phyloP scores from a whole-genome alignment of 2,113 vertebrate species.

The Odontesthes bonariensis region DNA sequence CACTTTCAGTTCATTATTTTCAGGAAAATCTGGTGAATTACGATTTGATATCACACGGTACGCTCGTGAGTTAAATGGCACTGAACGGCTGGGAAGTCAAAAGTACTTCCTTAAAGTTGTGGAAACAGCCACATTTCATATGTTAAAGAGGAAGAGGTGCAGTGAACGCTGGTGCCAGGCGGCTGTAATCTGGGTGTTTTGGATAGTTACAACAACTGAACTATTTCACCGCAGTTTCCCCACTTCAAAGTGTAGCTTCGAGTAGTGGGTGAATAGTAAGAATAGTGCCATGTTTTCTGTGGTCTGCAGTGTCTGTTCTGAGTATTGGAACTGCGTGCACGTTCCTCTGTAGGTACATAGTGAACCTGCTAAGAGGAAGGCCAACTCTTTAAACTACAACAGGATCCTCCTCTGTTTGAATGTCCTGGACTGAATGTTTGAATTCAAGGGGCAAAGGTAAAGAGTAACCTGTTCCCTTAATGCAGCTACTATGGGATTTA shows the following conservation, averaged over 20 bases:
- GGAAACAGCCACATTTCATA: slow-evolving; percentile 32
- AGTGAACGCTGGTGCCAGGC: slow-evolving; percentile 45
- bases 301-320: neutral
- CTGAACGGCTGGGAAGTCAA: slow-evolving; percentile 79
- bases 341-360: slow-evolving; percentile 23
- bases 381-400: slow-evolving; percentile 45
- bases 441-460: slow-evolving; percentile 15
- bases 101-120: slow-evolving; percentile 16
- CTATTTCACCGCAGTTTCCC: slow-evolving; percentile 27
- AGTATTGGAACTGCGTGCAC: slow-evolving; percentile 3
- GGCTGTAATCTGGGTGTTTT: slow-evolving; percentile 29
- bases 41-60: slow-evolving; percentile 71
- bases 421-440: slow-evolving; percentile 31
- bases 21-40: slow-evolving; percentile 58
- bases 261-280: slow-evolving; percentile 7
- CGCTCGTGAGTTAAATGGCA: slow-evolving; percentile 84
- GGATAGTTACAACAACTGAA: slow-evolving; percentile 23
- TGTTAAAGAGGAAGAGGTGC: slow-evolving; percentile 42
- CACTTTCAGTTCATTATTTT: slow-evolving; percentile 71
- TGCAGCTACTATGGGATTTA: neutral
- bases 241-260: slow-evolving; percentile 10
- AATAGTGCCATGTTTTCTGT: slow-evolving; percentile 27
- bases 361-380: slow-evolving; percentile 44
- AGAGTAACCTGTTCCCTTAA: slow-evolving; percentile 12
- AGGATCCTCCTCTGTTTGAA: slow-evolving; percentile 49